Percentiles rank a stretch among this genome's conserved stretches.
Evolutionary conservation across 1,140 invertebrate genomes (phyloP).

Genomic region (Apis laboriosa): DNA sequence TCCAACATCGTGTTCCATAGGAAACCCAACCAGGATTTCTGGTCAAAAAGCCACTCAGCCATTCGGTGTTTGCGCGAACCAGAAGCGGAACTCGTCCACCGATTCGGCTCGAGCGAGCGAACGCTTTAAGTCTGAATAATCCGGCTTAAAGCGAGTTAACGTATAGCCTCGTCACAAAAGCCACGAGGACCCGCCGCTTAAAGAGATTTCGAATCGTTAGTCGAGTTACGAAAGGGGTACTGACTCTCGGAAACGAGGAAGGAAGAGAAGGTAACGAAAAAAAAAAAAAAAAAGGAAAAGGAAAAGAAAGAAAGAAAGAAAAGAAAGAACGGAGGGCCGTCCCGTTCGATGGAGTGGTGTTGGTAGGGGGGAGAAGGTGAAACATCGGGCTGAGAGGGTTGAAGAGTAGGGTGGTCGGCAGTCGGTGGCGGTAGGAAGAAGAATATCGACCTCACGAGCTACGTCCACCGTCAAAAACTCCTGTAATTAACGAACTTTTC

Average conservation of each 20-base stretch:
- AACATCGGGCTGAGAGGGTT: conserved; percentile 1
- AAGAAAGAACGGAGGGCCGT: background rate
- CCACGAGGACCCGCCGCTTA: conserved; percentile 51
- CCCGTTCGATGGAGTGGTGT: background rate
- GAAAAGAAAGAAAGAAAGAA: background rate
- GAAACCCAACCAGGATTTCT: background rate
- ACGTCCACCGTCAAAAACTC: conserved; percentile 54
- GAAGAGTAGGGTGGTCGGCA: background rate
- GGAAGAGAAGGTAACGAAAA: background rate
- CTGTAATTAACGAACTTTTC: conserved; percentile 68
- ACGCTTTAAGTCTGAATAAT: conserved; percentile 59
- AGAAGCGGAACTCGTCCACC: conserved; percentile 1
- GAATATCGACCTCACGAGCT: conserved; percentile 48
- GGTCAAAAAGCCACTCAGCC: conserved; percentile 42
- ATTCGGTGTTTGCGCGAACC: conserved; percentile 43
- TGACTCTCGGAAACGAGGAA: conserved; percentile 23
- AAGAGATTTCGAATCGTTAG: conserved; percentile 66
- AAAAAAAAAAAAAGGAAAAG: background rate
- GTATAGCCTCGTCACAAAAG: conserved; percentile 38
- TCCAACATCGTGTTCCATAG: background rate
- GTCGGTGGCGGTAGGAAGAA: conserved; percentile 24
- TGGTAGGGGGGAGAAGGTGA: background rate
- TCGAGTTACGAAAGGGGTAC: conserved; percentile 56
- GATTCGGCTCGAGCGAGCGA: conserved; percentile 10
- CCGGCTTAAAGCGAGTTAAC: conserved; percentile 59